Percentiles rank a stretch among this genome's conserved stretches.
phyloP scores from a whole-genome alignment of 2,113 vertebrate species.

The Heliornis fulica region DNA sequence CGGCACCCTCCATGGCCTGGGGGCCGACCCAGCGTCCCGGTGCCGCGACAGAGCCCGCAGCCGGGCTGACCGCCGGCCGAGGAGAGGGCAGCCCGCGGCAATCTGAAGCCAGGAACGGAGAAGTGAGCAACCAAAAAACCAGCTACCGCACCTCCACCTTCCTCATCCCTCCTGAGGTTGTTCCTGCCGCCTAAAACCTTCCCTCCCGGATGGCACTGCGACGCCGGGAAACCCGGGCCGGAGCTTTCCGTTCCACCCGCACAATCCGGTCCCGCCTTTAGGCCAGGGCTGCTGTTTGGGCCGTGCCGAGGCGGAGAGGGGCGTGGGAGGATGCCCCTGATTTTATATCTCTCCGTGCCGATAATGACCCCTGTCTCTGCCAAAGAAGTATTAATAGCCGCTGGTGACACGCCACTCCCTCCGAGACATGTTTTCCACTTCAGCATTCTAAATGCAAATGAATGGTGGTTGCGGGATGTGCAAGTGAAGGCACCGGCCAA shows the following conservation, averaged over 20 bases:
- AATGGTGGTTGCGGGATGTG: too few relatives aligned
- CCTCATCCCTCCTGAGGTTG: background rate
- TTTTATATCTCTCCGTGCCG: accelerated
- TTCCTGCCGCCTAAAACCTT: background rate
- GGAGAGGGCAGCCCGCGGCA: too few relatives aligned
- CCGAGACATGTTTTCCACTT: too few relatives aligned
- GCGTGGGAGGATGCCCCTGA: accelerated
- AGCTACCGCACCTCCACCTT: background rate
- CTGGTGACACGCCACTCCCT: too few relatives aligned
- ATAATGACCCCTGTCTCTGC: too few relatives aligned
- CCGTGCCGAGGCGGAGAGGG: too few relatives aligned
- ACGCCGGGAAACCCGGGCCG: conserved; percentile 25
- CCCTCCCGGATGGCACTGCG: conserved; percentile 26
- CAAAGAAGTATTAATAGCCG: too few relatives aligned
- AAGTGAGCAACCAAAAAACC: background rate
- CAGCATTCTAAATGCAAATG: too few relatives aligned
- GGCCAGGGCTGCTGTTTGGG: too few relatives aligned
- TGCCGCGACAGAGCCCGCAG: too few relatives aligned
- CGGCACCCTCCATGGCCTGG: too few relatives aligned
- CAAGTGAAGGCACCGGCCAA: too few relatives aligned
- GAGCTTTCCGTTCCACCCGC: conserved; percentile 45
- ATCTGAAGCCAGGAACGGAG: background rate
- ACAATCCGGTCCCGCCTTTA: background rate
- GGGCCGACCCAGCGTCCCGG: background rate
- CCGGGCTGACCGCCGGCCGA: background rate